Percentiles rank a stretch among this genome's conserved stretches.
These are phyloP conservation scores for Natrix natrix DNA, from an alignment of 2,797 vertebrate genomes.

Conservation along the genomic window DNA sequence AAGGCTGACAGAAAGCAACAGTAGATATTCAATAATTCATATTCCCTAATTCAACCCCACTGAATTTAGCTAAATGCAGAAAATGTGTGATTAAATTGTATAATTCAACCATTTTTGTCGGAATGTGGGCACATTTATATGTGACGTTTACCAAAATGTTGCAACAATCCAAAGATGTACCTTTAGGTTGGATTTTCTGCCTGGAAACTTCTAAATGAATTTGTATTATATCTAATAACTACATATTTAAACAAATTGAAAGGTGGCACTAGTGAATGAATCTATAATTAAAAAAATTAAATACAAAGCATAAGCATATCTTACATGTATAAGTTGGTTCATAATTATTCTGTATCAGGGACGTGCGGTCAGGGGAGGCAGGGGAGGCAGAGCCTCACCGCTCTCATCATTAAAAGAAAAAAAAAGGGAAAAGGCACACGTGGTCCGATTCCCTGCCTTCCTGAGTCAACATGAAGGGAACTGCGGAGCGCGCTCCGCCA, in stretches of 20 bases:
- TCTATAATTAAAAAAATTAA: background rate
- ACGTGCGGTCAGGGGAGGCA: too few relatives aligned
- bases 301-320: background rate
- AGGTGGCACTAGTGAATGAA: background rate
- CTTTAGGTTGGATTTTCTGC: constrained; percentile 7
- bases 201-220: constrained; percentile 10
- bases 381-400: too few relatives aligned
- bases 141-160: constrained; percentile 18
- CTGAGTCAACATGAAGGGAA: too few relatives aligned
- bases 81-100: constrained; percentile 53
- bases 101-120: constrained; percentile 47
- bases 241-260: background rate
- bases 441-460: too few relatives aligned
- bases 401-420: too few relatives aligned
- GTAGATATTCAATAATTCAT: constrained; percentile 60
- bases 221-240: constrained; percentile 34
- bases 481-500: too few relatives aligned
- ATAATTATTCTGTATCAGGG: background rate
- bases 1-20: constrained; percentile 42
- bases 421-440: too few relatives aligned
- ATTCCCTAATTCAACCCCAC: constrained; percentile 63
- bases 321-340: background rate
- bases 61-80: constrained; percentile 53
- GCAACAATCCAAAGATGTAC: background rate
- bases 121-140: background rate